Base-by-base conservation (phyloP, 1,140 invertebrate genomes). In the Dendroctonus valens region DNA sequence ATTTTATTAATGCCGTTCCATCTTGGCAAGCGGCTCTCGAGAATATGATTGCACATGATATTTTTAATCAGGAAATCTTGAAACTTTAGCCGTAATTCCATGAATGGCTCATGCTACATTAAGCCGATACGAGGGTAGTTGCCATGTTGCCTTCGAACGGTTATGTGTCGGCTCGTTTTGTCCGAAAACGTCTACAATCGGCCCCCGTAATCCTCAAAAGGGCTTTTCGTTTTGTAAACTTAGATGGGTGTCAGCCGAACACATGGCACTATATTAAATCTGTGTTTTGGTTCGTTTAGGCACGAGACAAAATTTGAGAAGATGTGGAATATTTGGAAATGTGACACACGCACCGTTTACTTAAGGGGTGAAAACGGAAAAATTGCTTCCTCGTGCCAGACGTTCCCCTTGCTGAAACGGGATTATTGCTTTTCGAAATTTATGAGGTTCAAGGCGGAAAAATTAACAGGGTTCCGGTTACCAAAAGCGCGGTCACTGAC, bases 361-460 rank as follows among this genome's bases (percentile, higher is more conserved):
- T 65, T 58, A 49, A 65, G 62, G 62, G 62, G 62, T 50, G 62
- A 65, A 65, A 65, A 65, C 62, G 53, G 53, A 58, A 58, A 65
- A 65, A 65, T 65, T 57, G 42, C 62, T 65, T 65, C 62, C 62
- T 63, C 50, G 60, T 63, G 51, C 51, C 50, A 14, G 42, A 41
- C 41, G 46, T 54, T 63, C 51, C 51, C 26, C 41, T 11, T 46
- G 51, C 42, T 63, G 60, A 63, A 54, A 63, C 54, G 11, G 12
- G 60, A 63, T 54, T 63, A 63, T 63, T 54, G 54, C 50, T 39
- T 63, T 63, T 44, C 39, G 7, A 15, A 37, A 63, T 63, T 63
- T 63, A 63, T 53, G 60, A 48, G 41, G 50, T 54, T 53, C 53
- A 26, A 63, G 42, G 46, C 5, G 12, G 59, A 12, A 38, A 51